Evolutionary conservation across 2,113 vertebrate genomes (phyloP).

Genomic region (Calidris pygmaea): DNA sequence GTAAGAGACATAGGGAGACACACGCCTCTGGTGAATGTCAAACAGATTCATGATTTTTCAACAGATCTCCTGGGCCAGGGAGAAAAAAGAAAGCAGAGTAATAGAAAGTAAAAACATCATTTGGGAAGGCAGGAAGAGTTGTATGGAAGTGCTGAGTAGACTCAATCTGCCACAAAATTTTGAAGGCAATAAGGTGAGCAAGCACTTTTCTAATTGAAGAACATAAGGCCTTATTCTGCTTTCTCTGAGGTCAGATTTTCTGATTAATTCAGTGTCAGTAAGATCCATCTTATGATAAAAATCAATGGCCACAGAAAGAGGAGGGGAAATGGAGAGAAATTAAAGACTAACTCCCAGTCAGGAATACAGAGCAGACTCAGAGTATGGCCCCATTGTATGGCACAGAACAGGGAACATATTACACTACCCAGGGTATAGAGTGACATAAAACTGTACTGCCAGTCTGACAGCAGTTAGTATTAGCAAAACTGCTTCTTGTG

Average conservation of each 20-base stretch:
- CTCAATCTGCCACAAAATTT: neutral
- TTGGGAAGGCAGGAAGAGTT: neutral
- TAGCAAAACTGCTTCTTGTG: neutral
- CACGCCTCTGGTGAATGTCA: neutral
- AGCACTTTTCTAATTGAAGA: neutral
- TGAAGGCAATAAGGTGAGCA: neutral
- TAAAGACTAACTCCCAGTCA: neutral
- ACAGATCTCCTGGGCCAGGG: neutral
- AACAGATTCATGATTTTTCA: neutral
- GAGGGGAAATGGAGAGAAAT: neutral
- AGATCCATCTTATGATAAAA: neutral
- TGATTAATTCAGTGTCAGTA: neutral
- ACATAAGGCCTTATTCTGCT: neutral
- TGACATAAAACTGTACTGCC: neutral
- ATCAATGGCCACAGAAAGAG: neutral
- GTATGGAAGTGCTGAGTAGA: neutral
- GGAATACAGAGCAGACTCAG: neutral
- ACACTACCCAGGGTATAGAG: no score
- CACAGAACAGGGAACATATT: rapidly evolving
- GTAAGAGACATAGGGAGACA: neutral
- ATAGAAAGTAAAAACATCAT: neutral
- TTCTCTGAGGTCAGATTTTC: neutral
- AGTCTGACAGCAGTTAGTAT: neutral
- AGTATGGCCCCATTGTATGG: rapidly evolving
- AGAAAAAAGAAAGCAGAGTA: neutral